Conservation (phyloP, 23 tunicate species). For the Halocynthia roretzi region DNA sequence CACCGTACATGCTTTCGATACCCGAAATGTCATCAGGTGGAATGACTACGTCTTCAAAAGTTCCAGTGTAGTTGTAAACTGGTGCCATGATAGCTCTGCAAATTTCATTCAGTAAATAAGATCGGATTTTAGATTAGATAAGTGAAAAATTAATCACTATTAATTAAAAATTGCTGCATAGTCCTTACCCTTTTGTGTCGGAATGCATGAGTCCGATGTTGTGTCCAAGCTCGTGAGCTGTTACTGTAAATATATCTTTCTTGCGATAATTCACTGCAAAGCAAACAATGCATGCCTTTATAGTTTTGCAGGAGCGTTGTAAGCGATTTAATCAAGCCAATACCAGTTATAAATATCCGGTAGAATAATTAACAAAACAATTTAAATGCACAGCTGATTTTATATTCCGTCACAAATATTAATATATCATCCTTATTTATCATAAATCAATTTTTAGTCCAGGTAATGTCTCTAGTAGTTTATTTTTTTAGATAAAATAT, state of each 20-base stretch:
- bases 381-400: too few relatives aligned
- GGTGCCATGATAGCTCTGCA: conserved; percentile 51
- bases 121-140: neutral
- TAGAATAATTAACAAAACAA: too few relatives aligned
- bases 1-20: conserved; percentile 33
- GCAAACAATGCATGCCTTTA: neutral
- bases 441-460: too few relatives aligned
- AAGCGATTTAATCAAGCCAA: too few relatives aligned
- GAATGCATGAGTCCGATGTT: conserved; percentile 28
- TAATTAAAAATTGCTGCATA: neutral
- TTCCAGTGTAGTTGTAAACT: conserved; percentile 14
- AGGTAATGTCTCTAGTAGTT: too few relatives aligned
- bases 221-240: conserved; percentile 30
- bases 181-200: conserved; percentile 1
- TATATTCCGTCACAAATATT: too few relatives aligned
- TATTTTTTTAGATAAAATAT: too few relatives aligned
- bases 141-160: neutral
- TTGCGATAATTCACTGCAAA: conserved; percentile 15
- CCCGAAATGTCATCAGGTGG: conserved; percentile 43
- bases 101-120: neutral
- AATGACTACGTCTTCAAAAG: conserved; percentile 13
- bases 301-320: too few relatives aligned
- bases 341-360: too few relatives aligned
- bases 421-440: too few relatives aligned
- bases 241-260: conserved; percentile 18